Percentiles rank a stretch among this genome's conserved stretches.
These are phyloP conservation scores for Tetragnatha versicolor DNA, from an alignment of 1,140 invertebrate genomes.

Conservation along the genomic window DNA sequence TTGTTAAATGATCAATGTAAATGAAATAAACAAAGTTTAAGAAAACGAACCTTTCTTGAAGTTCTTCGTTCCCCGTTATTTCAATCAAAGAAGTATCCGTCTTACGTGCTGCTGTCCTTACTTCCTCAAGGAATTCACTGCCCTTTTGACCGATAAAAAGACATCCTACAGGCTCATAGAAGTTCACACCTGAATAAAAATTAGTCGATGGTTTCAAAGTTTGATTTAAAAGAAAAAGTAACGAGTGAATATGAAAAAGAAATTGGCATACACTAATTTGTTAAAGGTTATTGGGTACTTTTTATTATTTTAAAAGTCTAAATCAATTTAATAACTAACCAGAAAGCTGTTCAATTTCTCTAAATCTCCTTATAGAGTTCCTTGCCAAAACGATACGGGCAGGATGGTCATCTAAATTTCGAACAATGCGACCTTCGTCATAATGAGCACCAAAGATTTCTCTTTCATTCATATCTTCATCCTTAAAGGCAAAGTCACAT, in stretches of 20 bases:
- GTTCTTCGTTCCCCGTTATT: background rate
- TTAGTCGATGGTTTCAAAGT: background rate
- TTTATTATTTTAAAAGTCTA: too few species aligned
- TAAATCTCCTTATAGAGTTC: background rate
- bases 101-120: background rate
- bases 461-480: background rate
- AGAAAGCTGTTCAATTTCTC: conserved; percentile 5
- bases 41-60: background rate
- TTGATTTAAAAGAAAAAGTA: background rate
- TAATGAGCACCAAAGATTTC: conserved; percentile 35
- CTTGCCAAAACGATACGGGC: background rate
- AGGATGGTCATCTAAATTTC: background rate
- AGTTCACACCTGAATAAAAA: background rate
- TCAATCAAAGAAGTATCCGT: background rate
- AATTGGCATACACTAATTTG: too few species aligned
- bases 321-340: conserved; percentile 19
- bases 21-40: background rate
- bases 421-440: conserved; percentile 32
- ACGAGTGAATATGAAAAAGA: background rate
- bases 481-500: too few species aligned
- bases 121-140: background rate
- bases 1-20: too few species aligned
- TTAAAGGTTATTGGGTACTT: too few species aligned
- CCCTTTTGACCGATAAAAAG: background rate
- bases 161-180: background rate